Evolutionary conservation across 37 sponge, comb jelly and placozoan genomes (phyloP).

Genomic region (Mnemiopsis leidyi): DNA sequence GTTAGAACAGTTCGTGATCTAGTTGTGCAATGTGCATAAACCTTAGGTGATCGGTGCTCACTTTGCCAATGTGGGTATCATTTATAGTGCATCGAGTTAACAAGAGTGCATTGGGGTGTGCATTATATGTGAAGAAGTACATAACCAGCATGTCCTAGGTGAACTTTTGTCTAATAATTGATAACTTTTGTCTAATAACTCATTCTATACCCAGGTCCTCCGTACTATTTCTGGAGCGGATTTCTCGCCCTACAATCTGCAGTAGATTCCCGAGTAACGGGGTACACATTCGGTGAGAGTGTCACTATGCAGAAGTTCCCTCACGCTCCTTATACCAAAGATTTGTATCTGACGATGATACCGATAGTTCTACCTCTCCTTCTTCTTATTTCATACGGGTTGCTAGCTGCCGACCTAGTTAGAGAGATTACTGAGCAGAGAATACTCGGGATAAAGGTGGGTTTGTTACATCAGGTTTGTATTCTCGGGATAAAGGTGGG

Average conservation of each 20-base stretch:
- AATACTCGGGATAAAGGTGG: not conserved
- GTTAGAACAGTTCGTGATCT: too few species aligned
- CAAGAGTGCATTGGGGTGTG: too few species aligned
- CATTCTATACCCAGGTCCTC: not conserved
- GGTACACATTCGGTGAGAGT: not conserved
- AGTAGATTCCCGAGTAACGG: not conserved
- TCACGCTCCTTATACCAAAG: not conserved
- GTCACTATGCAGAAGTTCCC: slow-evolving; percentile 22
- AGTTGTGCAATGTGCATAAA: too few species aligned
- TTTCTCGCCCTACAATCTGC: not conserved
- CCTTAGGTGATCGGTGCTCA: too few species aligned
- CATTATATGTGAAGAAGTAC: too few species aligned
- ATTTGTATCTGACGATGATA: not conserved
- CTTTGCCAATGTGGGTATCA: not conserved
- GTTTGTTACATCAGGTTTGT: too few species aligned
- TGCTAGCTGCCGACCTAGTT: not conserved
- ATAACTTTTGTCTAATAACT: not conserved
- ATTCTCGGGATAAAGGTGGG: too few species aligned
- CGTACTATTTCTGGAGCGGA: not conserved
- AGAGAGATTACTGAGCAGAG: slow-evolving; percentile 22
- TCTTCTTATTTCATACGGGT: slow-evolving; percentile 7
- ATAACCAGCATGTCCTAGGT: too few species aligned
- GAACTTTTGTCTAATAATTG: too few species aligned
- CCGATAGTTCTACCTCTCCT: slow-evolving; percentile 11
- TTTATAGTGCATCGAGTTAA: not conserved